phyloP scores from a whole-genome alignment of 2,797 vertebrate species.

The Buceros bicornis region DNA sequence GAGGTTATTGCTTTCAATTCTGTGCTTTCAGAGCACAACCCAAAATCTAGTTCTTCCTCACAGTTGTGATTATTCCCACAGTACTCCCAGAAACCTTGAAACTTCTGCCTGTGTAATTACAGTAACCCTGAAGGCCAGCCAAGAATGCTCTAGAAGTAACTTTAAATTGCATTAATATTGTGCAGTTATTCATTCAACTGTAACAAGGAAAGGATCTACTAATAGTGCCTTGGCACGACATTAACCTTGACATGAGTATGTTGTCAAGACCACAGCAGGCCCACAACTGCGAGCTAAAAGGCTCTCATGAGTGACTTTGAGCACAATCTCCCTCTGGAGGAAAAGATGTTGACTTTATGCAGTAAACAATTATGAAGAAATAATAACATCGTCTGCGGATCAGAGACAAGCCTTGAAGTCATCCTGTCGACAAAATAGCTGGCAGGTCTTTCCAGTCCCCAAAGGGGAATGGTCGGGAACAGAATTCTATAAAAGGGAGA shows the following conservation, averaged over 20 bases:
- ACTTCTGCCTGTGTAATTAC: background rate
- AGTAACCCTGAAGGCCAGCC: background rate
- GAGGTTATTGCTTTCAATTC: background rate
- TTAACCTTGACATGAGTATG: constrained; percentile 37
- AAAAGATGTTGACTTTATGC: constrained; percentile 44
- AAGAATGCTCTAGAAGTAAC: constrained; percentile 10
- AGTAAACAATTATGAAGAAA: constrained; percentile 69
- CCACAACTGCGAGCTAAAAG: constrained; percentile 12
- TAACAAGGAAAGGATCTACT: background rate
- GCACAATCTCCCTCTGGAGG: constrained; percentile 36
- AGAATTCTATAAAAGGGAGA: constrained; percentile 43
- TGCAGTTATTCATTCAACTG: too few relatives aligned
- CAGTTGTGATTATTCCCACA: background rate
- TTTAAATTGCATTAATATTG: constrained; percentile 28
- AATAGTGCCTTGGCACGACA: background rate
- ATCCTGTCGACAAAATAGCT: constrained; percentile 44
- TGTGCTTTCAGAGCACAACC: background rate
- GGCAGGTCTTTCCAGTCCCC: background rate
- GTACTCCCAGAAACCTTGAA: background rate
- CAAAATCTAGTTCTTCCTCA: background rate
- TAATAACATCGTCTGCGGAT: constrained; percentile 51
- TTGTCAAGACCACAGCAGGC: constrained; percentile 46
- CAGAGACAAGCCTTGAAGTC: constrained; percentile 47
- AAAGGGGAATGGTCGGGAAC: background rate
- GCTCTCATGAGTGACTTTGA: background rate